Conservation (phyloP, 2,888 invertebrate species). For the Volucella inflata region DNA sequence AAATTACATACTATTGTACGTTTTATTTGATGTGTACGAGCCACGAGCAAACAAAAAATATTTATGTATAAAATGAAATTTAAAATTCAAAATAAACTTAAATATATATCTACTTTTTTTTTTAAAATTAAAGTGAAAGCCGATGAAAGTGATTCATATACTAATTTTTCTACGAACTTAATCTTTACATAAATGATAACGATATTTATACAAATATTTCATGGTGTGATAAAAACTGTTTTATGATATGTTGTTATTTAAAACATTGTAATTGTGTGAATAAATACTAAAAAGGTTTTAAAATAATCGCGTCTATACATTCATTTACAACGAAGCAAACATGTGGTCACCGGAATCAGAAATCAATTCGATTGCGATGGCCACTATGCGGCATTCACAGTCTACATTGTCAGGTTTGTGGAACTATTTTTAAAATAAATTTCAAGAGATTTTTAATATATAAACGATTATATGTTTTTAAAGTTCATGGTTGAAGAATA, state of each 20-base stretch:
- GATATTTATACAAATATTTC: conserved; percentile 2
- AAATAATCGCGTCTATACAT: conserved; percentile 19
- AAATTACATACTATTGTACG: too few relatives aligned
- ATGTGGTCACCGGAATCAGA: conserved; percentile 90
- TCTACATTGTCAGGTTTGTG: conserved; percentile 90
- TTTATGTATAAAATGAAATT: conserved; percentile 2
- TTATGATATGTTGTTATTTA: conserved; percentile 20
- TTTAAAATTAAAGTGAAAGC: conserved; percentile 5
- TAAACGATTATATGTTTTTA: too few relatives aligned
- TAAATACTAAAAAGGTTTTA: background rate
- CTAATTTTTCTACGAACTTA: background rate
- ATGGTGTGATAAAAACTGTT: background rate
- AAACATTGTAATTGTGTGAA: conserved; percentile 19
- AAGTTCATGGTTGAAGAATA: too few relatives aligned
- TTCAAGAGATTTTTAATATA: background rate
- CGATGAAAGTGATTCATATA: conserved; percentile 17
- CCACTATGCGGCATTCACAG: conserved; percentile 88
- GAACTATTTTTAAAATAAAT: conserved; percentile 1
- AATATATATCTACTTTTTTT: background rate
- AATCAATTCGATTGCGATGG: conserved; percentile 94
- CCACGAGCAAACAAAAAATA: background rate
- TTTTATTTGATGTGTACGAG: too few relatives aligned
- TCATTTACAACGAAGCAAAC: conserved; percentile 74
- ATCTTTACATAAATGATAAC: conserved; percentile 21
- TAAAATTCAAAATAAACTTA: conserved; percentile 1